Base-by-base conservation (phyloP, 2,113 vertebrate species). In the Eolophus roseicapilla region DNA sequence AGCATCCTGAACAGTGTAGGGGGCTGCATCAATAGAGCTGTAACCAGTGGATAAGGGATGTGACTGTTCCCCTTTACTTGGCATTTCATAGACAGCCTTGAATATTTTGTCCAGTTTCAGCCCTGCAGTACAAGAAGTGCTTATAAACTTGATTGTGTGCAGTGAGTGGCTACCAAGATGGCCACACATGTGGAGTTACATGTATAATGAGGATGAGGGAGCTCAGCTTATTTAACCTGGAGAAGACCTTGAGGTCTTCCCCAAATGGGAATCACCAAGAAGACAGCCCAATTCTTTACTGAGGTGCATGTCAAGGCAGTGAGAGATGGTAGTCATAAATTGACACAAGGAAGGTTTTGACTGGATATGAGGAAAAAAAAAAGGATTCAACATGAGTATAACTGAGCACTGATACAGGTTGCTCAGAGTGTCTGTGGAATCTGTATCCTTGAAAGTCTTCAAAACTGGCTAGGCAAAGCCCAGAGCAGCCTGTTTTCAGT, bases 141-240 rank as follows among this genome's bases (percentile, higher is more conserved):
- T 65, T 53, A 24, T 78, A 65, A 85, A 46, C 11, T 37, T 50
- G 24, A 59, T 5, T 49, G n/a, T 9, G 1, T 68, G 21, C n/a
- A 81, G 24, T n/a, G 20, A 64, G 28, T 1, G 0, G 7, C 46
- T 68, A 46, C 29, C 17, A 46, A 68, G 37, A 77, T 78, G 41
- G 4, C 31, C 55, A 59, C 65, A 21, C 33, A 39, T 31, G 13
- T 31, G 17, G 20, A 70, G 24, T 7, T 7, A 33, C 3, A 0
- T 67, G 55, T 93, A 78, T 0, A 0, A 20, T 6, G 6, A 82
- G 33, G 7, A 16, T 62, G n/a, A 9, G 37, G 1, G 6, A 81
- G 9, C 41, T 69, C 7, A 6, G 37, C 6, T 68, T 80, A 15
- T 65, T 86, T 67, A 69, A 50, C 20, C 11, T 81, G 23, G 19